Base-by-base conservation (phyloP, 2,797 vertebrate species). In the Oceanodroma leucorhoa region DNA sequence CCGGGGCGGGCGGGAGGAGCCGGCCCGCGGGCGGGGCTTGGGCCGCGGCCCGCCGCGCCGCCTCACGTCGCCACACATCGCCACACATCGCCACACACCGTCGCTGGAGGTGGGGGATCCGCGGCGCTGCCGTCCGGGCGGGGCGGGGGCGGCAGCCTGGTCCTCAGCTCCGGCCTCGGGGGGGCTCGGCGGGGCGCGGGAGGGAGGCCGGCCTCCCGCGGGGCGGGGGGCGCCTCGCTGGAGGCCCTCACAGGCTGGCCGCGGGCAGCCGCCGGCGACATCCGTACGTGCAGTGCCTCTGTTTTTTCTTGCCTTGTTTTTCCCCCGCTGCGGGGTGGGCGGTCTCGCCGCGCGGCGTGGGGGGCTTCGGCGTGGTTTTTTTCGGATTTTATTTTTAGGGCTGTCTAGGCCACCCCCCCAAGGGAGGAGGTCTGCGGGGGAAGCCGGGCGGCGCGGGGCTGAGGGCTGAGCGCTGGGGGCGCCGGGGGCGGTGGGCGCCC, bases 131-230 rank as follows among this genome's bases (percentile, higher is more conserved):
- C 6, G 82, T 20, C 7, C 27, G 19, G 41, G 34, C 12, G 34
- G 32, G 27, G 45, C 6, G 17, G 62, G 38, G 46, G 3, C 5
- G 5, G 11, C 10, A 10, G 55, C 3, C 4, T 0, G 6, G 40
- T 3, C 2, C 0, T 0, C 1, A 0, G 3, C 21, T 41, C 10
- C 1, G 54, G 48, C 34, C 16, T 40, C 30, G n/a, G 21, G 18
- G 10, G 11, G 3, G 27, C 40, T 32, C 22, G 46, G 73, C n/a
- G 6, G 26, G 30, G 55, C 27, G 41, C 32, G 4, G 30, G 15
- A 17, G 5, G 12, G 15, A 15, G 19, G 40, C 29, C 19, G 62
- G 72, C 46, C 38, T 38, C 26, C 30, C 3, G 41, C 40, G 40
- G 41, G 41, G 41, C 17, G 55, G 5, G 27, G 30, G 27, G 10